Evolutionary conservation across 2,888 invertebrate species (phyloP).

Genomic region (Diogma glabrata): DNA sequence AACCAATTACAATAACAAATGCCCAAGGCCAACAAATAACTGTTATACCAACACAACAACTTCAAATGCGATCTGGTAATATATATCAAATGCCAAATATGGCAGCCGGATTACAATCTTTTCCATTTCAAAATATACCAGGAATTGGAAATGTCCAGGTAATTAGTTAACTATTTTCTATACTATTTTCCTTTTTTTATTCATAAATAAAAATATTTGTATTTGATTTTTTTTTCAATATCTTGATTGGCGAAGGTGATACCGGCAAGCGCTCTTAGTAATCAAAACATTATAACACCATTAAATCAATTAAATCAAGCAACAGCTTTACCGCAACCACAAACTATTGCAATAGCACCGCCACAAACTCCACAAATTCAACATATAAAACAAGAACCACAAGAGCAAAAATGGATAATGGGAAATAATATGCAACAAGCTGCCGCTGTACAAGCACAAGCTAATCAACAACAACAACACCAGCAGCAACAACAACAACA

Average conservation of each 20-base stretch:
- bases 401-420: slow-evolving; percentile 23
- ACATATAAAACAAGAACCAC: slow-evolving; percentile 32
- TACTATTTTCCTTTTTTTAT: neutral
- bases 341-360: slow-evolving; percentile 24
- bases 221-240: neutral
- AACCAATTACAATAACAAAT: slow-evolving; percentile 60
- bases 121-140: slow-evolving; percentile 65
- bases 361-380: slow-evolving; percentile 14
- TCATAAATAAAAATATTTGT: neutral
- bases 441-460: slow-evolving; percentile 28
- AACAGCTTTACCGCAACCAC: slow-evolving; percentile 25
- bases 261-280: slow-evolving; percentile 39
- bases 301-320: too few relatives aligned
- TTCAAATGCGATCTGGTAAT: slow-evolving; percentile 31
- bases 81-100: slow-evolving; percentile 32
- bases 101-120: slow-evolving; percentile 42
- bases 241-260: slow-evolving; percentile 43
- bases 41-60: slow-evolving; percentile 62
- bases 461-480: slow-evolving; percentile 20
- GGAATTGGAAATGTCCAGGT: slow-evolving; percentile 75
- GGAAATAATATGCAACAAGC: slow-evolving; percentile 27
- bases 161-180: slow-evolving; percentile 4
- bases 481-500: slow-evolving; percentile 22
- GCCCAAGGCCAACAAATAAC: slow-evolving; percentile 72
- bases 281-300: slow-evolving; percentile 27